Conservation (phyloP, 2,797 vertebrate genomes). For the Sebastes aleutianus region DNA sequence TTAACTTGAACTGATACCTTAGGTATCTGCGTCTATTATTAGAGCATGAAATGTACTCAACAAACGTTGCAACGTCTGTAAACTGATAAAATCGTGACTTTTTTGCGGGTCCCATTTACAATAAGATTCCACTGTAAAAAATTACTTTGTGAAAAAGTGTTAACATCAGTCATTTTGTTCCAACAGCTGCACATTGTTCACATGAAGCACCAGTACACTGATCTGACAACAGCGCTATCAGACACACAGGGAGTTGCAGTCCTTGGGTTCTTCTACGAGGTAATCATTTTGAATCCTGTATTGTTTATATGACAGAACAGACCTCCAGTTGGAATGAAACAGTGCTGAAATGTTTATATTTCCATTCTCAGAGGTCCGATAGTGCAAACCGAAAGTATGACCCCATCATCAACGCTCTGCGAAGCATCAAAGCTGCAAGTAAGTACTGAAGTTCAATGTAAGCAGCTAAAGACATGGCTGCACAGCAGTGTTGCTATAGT, state of each 20-base stretch:
- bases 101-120: not conserved
- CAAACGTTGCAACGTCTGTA: not conserved
- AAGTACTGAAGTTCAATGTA: constrained; percentile 24
- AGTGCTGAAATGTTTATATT: not conserved
- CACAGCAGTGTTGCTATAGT: not conserved
- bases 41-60: not conserved
- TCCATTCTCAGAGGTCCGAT: constrained; percentile 57
- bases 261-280: constrained; percentile 91
- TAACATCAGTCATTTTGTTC: not conserved
- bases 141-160: not conserved
- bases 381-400: constrained; percentile 77
- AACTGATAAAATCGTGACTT: not conserved
- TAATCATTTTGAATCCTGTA: constrained; percentile 40
- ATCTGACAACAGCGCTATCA: constrained; percentile 56
- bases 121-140: not conserved
- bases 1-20: not conserved
- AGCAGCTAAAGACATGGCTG: not conserved
- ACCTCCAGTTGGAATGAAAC: not conserved
- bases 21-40: not conserved
- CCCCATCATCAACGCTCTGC: constrained; percentile 65
- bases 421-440: constrained; percentile 68
- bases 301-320: not conserved
- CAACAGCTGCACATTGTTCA: constrained; percentile 92
- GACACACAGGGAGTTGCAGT: constrained; percentile 83
- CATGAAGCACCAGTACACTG: constrained; percentile 72